A percentile compares a stretch with the other conserved stretches of the same genome.
phyloP scores from a whole-genome alignment of 2,113 vertebrate species.

The Cinclus cinclus region DNA sequence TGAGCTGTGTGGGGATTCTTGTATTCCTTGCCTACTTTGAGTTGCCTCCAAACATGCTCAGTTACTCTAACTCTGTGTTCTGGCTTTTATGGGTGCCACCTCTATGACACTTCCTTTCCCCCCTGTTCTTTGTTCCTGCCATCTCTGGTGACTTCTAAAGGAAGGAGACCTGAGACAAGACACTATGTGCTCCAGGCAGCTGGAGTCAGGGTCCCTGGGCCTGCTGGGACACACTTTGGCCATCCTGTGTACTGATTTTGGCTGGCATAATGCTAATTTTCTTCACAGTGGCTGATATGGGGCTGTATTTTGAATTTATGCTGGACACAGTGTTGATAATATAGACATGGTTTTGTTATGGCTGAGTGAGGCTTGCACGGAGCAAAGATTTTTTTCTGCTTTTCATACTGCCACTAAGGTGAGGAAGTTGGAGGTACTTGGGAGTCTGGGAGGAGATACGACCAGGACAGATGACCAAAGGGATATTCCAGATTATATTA shows the following conservation, averaged over 20 bases:
- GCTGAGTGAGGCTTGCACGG: neutral
- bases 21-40: neutral
- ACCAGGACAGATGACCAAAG: neutral
- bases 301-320: neutral
- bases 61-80: accelerated
- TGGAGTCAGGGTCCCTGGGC: neutral
- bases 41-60: neutral
- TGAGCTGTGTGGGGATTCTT: neutral
- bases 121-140: neutral
- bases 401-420: neutral
- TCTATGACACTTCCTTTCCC: neutral
- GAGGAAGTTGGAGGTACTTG: neutral
- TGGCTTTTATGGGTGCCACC: neutral
- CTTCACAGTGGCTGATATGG: neutral
- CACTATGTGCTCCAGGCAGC: neutral
- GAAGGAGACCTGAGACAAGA: neutral
- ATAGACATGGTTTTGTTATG: neutral
- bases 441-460: neutral
- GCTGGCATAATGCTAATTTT: neutral
- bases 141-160: neutral
- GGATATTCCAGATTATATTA: neutral
- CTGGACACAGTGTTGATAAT: neutral
- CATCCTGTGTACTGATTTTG: neutral
- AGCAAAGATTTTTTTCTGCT: neutral
- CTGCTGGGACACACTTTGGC: neutral